Base-by-base conservation (phyloP, 2,113 vertebrate species). In the Chinchilla lanigera region DNA sequence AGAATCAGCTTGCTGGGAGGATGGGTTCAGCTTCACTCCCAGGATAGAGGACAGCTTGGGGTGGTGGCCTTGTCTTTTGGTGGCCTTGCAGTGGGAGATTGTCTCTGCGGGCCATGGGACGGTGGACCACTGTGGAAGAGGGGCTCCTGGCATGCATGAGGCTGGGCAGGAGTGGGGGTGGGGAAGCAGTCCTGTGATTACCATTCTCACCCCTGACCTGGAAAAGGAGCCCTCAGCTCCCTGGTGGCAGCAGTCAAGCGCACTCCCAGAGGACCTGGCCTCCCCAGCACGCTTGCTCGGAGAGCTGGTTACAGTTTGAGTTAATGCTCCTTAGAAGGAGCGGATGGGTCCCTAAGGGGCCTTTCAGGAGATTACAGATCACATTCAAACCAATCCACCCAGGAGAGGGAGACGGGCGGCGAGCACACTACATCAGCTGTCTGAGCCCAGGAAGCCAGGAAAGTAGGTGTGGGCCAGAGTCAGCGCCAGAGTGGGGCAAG, bases 301-400 rank as follows among this genome's bases (percentile, higher is more conserved):
- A 94, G 75, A 97, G 98, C 41, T 98, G 98, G 97, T 98, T 99
- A 98, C 54, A 58, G 92, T 98, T 98, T 99, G 98, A 99, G 97
- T 99, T 98, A 99, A 98, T 98, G 98, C 98, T 98, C 97, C 97
- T 98, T 98, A 97, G 98, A 98, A 98, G 98, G 98, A 98, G 98
- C 98, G 94, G 95, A 98, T 98, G 98, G 96, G 97, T 98, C 98
- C 98, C 98, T 89, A 69, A 0, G 98, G 98, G 98, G 98, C 97
- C 61, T 98, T 99, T 97, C 2, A 69, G 98, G 94, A 98, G 98
- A 98, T 98, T 98, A 98, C 97, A 98, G 98, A 98, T 99, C 93
- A 78, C 96, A 98, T 98, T 98, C 98, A 98, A 98, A 98, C 90
- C 97, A 98, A 92, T 98, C 94, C 96, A 90, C 97, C 89, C 94